These are phyloP conservation scores for Sciaenops ocellatus DNA, from an alignment of 2,797 vertebrate genomes.

Conservation along the genomic window DNA sequence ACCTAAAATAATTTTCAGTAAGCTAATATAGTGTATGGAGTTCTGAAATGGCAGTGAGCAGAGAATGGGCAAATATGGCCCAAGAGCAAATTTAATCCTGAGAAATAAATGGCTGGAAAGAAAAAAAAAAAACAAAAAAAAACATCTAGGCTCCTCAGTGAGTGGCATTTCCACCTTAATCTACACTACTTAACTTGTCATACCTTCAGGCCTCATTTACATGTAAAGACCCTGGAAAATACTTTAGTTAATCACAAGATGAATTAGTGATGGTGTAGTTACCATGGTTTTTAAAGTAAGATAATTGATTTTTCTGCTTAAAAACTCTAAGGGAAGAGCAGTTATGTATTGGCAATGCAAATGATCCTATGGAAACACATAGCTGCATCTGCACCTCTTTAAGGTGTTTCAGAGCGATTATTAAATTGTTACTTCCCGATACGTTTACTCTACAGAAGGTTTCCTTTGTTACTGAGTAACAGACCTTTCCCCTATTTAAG, in stretches of 20 bases:
- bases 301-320: conserved; percentile 34
- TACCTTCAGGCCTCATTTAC: conserved; percentile 40
- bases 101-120: conserved; percentile 15
- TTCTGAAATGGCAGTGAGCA: neutral
- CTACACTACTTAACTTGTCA: conserved; percentile 20
- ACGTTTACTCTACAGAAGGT: conserved; percentile 1
- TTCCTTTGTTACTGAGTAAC: neutral
- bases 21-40: neutral
- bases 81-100: conserved; percentile 19
- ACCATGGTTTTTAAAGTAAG: conserved; percentile 40
- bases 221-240: conserved; percentile 34
- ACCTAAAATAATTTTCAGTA: neutral
- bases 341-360: conserved; percentile 20
- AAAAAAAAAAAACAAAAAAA: conserved; percentile 31
- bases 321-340: conserved; percentile 25
- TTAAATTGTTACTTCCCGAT: conserved; percentile 27
- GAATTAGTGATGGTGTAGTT: conserved; percentile 40
- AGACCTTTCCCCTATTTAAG: conserved; percentile 12
- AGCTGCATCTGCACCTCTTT: conserved; percentile 17
- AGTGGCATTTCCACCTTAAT: conserved; percentile 31
- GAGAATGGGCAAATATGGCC: neutral
- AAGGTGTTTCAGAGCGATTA: conserved; percentile 14
- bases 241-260: conserved; percentile 42
- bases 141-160: neutral
- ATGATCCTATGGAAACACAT: conserved; percentile 12